phyloP scores from a whole-genome alignment of 2,113 vertebrate species.

The Dunckerocampus dactyliophorus region DNA sequence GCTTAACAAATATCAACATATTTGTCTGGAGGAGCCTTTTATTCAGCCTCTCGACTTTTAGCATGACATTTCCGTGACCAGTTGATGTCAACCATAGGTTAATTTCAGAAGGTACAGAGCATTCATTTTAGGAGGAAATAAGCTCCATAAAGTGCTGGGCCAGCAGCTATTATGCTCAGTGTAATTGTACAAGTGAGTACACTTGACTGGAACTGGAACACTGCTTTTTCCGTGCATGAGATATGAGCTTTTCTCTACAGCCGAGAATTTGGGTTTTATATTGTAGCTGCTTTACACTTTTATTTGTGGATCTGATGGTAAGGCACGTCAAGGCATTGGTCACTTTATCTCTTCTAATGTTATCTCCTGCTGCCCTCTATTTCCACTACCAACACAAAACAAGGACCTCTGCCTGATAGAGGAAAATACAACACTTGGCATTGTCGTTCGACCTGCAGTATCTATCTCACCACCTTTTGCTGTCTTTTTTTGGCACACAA shows the following conservation, averaged over 20 bases:
- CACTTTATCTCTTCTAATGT: conserved; percentile 57
- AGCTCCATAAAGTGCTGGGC: not conserved
- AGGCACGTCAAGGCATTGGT: conserved; percentile 31
- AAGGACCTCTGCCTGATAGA: conserved; percentile 36
- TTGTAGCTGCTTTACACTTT: conserved; percentile 26
- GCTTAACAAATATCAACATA: conserved; percentile 29
- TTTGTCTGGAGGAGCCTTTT: conserved; percentile 15
- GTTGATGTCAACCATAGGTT: conserved; percentile 2
- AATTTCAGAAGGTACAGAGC: not conserved
- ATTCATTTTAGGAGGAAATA: not conserved
- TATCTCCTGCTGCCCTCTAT: conserved; percentile 34
- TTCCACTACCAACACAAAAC: conserved; percentile 35
- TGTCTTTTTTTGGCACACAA: conserved; percentile 10
- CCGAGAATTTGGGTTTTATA: conserved; percentile 35
- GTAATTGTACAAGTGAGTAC: not conserved
- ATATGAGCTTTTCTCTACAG: conserved; percentile 36
- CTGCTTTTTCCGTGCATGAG: not conserved
- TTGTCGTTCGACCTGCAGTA: conserved; percentile 11
- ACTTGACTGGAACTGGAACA: not conserved
- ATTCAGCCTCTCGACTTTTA: conserved; percentile 14
- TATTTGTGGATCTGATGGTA: conserved; percentile 52
- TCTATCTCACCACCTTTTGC: conserved; percentile 29
- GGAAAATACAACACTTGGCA: conserved; percentile 39
- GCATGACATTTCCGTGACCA: conserved; percentile 1
- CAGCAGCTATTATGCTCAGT: not conserved